Evolutionary conservation across 1,140 invertebrate genomes (phyloP).

Genomic region (Anagrus nilaparvatae): DNA sequence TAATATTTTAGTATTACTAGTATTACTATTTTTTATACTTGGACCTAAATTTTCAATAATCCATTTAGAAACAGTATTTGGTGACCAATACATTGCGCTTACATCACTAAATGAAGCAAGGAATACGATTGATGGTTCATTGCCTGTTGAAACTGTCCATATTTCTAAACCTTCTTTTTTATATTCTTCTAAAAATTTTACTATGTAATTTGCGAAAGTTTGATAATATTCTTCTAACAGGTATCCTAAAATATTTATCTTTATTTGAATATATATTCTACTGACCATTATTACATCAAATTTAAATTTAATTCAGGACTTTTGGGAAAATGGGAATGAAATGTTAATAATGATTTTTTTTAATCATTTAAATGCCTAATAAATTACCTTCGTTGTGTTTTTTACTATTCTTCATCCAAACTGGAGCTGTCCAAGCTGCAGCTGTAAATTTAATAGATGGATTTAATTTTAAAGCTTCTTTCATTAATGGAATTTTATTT

Average conservation of each 20-base stretch:
- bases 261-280: no score
- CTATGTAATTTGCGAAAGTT: conserved; percentile 69
- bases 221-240: conserved; percentile 64
- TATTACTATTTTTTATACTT: conserved; percentile 46
- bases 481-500: conserved; percentile 39
- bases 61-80: conserved; percentile 46
- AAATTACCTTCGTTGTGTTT: conserved; percentile 46
- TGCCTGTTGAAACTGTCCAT: conserved; percentile 57
- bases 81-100: conserved; percentile 15
- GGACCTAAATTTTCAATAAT: conserved; percentile 58
- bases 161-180: conserved; percentile 42
- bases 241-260: conserved; percentile 34
- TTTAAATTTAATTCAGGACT: no score
- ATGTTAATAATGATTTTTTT: no score
- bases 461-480: conserved; percentile 24
- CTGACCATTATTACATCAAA: no score
- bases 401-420: conserved; percentile 88
- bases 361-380: no score
- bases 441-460: conserved; percentile 46
- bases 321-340: no score
- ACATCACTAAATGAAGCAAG: conserved; percentile 52
- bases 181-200: conserved; percentile 54
- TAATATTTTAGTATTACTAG: conserved; percentile 51
- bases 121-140: conserved; percentile 51
- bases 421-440: conserved; percentile 74